Percentiles rank a stretch among this genome's conserved stretches.
Evolutionary conservation across 2,113 vertebrate genomes (phyloP).

Genomic region (Chaetodon auriga): DNA sequence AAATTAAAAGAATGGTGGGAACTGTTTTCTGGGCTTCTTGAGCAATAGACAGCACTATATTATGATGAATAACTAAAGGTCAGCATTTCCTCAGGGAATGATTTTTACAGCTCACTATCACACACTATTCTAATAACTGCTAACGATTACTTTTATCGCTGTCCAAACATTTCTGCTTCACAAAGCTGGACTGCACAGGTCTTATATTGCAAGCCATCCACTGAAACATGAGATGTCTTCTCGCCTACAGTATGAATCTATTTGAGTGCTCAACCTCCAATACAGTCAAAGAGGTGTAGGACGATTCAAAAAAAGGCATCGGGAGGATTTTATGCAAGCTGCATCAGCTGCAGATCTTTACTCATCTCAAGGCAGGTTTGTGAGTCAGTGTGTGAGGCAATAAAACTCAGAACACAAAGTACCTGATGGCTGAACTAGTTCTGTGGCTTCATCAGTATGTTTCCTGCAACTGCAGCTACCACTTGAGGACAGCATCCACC

Average conservation of each 20-base stretch:
- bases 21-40: background rate
- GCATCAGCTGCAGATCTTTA: conserved; percentile 44
- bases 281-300: conserved; percentile 52
- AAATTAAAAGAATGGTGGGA: background rate
- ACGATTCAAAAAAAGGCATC: conserved; percentile 1
- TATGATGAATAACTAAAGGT: conserved; percentile 9
- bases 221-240: conserved; percentile 71
- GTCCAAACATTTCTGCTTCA: conserved; percentile 49
- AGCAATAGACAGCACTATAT: background rate
- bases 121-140: conserved; percentile 18
- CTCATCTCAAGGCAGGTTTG: conserved; percentile 31
- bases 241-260: conserved; percentile 67
- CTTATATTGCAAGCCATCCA: conserved; percentile 67
- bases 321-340: conserved; percentile 30
- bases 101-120: conserved; percentile 21
- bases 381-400: conserved; percentile 24
- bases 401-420: conserved; percentile 35
- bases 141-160: conserved; percentile 29
- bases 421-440: conserved; percentile 48
- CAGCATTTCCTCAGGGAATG: conserved; percentile 9
- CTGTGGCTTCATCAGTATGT: conserved; percentile 47
- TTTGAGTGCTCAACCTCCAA: conserved; percentile 63
- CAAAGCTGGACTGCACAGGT: conserved; percentile 35
- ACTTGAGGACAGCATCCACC: conserved; percentile 68
- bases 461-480: conserved; percentile 60